phyloP scores from a whole-genome alignment of 2,797 vertebrate species.

The Taeniopygia guttata region DNA sequence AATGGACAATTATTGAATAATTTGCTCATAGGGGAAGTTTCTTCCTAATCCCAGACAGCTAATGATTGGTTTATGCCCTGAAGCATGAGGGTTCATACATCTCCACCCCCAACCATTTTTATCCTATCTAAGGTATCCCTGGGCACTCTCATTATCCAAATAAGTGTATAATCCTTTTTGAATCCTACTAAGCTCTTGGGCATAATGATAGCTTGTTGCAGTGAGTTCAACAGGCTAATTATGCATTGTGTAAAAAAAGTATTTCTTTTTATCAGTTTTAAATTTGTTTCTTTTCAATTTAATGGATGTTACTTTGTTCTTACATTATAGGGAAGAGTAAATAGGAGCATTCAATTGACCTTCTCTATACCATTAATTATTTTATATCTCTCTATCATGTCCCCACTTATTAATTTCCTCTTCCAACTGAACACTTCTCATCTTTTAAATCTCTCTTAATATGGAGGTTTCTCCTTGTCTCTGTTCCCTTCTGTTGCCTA shows the following conservation, averaged over 20 bases:
- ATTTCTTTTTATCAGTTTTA: constrained; percentile 67
- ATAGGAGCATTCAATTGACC: constrained; percentile 60
- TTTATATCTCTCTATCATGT: constrained; percentile 49
- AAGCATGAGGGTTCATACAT: constrained; percentile 66
- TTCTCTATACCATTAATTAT: constrained; percentile 55
- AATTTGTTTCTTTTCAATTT: constrained; percentile 67
- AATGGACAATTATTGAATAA: constrained; percentile 65
- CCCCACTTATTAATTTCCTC: constrained; percentile 47
- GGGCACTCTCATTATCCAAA: constrained; percentile 69
- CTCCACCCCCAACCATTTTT: constrained; percentile 66
- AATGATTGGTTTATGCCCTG: constrained; percentile 70
- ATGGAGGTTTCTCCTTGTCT: background rate
- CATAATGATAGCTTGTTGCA: constrained; percentile 70
- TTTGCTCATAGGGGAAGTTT: constrained; percentile 56
- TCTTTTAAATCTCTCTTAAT: constrained; percentile 31
- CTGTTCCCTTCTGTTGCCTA: constrained; percentile 10
- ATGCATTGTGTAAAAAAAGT: constrained; percentile 67
- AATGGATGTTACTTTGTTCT: constrained; percentile 67
- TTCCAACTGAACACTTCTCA: constrained; percentile 29
- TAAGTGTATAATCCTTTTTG: constrained; percentile 71
- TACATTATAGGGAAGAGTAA: constrained; percentile 48
- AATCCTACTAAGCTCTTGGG: constrained; percentile 68
- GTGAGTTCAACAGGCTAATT: constrained; percentile 70
- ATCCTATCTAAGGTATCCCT: constrained; percentile 70
- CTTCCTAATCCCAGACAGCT: constrained; percentile 60